phyloP scores from a whole-genome alignment of 1,140 invertebrate species.

The Zaprionus inermis region DNA sequence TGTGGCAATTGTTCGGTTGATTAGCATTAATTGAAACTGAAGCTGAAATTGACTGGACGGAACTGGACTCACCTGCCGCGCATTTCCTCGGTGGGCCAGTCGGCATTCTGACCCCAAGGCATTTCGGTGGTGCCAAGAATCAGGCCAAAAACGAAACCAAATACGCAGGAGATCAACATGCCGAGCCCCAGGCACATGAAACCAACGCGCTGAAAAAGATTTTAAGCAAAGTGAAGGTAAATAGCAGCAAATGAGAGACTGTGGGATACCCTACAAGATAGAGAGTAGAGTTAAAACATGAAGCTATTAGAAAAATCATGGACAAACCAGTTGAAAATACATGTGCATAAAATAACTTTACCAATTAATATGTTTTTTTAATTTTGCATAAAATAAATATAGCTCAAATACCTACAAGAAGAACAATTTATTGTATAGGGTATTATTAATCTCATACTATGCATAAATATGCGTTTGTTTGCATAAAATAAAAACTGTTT shows the following conservation, averaged over 20 bases:
- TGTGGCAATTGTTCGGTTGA: constrained; percentile 51
- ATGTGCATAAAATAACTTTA: too few relatives aligned
- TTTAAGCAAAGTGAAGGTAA: constrained; percentile 63
- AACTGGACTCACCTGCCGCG: constrained; percentile 86
- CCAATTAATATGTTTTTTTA: not conserved
- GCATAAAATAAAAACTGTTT: constrained; percentile 7
- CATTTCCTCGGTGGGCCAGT: constrained; percentile 94
- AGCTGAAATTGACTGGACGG: constrained; percentile 45
- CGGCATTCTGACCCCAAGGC: constrained; percentile 89
- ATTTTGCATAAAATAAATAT: not conserved
- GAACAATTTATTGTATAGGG: not conserved
- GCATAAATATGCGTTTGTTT: constrained; percentile 2
- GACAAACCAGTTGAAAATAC: not conserved
- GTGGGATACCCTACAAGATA: not conserved
- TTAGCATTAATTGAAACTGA: constrained; percentile 49
- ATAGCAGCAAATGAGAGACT: constrained; percentile 30
- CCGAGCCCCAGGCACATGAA: constrained; percentile 89
- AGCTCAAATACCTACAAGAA: not conserved
- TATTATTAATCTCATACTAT: not conserved
- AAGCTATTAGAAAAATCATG: not conserved
- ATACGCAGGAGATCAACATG: constrained; percentile 89
- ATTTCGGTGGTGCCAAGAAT: constrained; percentile 89
- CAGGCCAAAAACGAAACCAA: constrained; percentile 92
- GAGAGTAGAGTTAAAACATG: too few relatives aligned
- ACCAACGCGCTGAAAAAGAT: constrained; percentile 86